phyloP scores from a whole-genome alignment of 2,888 invertebrate species.

The Melanchra persicariae region DNA sequence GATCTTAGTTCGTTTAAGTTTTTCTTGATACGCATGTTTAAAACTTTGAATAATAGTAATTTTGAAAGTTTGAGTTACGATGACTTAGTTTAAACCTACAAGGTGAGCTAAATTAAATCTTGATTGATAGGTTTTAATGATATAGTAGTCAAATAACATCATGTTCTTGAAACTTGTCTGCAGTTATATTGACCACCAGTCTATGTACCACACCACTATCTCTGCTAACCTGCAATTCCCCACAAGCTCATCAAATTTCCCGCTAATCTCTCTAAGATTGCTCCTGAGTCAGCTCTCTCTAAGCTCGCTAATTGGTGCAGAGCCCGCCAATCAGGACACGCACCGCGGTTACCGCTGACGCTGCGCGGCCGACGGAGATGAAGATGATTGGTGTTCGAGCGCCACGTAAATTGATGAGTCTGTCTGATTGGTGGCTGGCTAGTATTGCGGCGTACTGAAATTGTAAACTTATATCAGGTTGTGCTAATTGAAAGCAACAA shows the following conservation, averaged over 20 bases:
- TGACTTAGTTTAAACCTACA: too few relatives aligned
- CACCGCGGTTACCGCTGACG: constrained; percentile 59
- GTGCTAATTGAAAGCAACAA: neutral
- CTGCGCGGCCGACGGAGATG: constrained; percentile 16
- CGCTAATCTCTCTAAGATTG: constrained; percentile 31
- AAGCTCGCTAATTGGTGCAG: constrained; percentile 56
- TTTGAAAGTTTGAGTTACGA: too few relatives aligned
- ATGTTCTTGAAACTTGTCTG: neutral
- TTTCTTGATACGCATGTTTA: neutral
- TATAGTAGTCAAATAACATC: neutral
- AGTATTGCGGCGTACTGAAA: neutral
- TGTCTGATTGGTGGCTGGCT: constrained; percentile 29
- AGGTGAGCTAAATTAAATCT: too few relatives aligned
- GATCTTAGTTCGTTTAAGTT: neutral
- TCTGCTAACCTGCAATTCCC: neutral
- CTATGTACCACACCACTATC: neutral
- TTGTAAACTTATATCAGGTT: neutral
- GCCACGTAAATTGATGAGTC: constrained; percentile 36
- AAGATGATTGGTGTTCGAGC: constrained; percentile 47
- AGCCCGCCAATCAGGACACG: constrained; percentile 47
- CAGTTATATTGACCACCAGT: neutral
- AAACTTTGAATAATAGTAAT: too few relatives aligned
- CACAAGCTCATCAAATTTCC: constrained; percentile 15
- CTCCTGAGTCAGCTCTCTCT: constrained; percentile 47
- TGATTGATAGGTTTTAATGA: neutral